phyloP scores from a whole-genome alignment of 2,113 vertebrate genomes.

The Boleophthalmus pectinirostris region DNA sequence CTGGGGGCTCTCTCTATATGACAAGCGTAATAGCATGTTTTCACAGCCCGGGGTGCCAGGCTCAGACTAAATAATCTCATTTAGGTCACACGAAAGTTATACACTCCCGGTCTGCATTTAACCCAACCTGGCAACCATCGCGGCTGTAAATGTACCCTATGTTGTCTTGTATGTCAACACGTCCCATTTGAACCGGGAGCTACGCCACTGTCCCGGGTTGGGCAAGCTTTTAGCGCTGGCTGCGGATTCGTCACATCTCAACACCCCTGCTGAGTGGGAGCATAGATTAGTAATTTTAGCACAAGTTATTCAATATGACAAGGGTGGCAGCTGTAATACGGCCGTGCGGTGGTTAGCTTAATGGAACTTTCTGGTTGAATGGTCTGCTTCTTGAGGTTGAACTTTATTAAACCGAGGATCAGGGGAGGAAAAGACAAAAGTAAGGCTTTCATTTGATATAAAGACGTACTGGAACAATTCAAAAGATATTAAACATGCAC shows the following conservation, averaged over 20 bases:
- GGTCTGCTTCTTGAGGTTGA: neutral
- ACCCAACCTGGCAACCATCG: constrained; percentile 52
- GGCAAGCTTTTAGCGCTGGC: constrained; percentile 30
- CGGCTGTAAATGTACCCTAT: constrained; percentile 61
- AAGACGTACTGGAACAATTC: too few relatives aligned
- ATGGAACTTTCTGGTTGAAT: neutral
- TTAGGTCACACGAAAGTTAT: constrained; percentile 65
- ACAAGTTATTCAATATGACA: neutral
- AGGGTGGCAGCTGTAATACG: neutral
- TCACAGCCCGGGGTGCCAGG: constrained; percentile 50
- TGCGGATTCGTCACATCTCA: constrained; percentile 37
- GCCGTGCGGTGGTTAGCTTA: neutral
- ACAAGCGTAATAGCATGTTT: constrained; percentile 67
- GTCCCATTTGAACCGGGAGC: constrained; percentile 44
- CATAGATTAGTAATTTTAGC: constrained; percentile 27
- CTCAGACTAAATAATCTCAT: constrained; percentile 67
- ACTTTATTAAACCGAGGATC: neutral
- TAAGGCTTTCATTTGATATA: too few relatives aligned
- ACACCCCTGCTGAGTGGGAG: neutral
- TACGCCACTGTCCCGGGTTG: constrained; percentile 35
- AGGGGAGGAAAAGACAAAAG: too few relatives aligned
- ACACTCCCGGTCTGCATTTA: constrained; percentile 55
- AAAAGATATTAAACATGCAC: too few relatives aligned
- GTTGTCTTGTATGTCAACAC: constrained; percentile 59
- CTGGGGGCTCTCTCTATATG: constrained; percentile 60